Evolutionary conservation across 2,113 vertebrate genomes (phyloP), one percentile per base, ranked within the genome.

Genomic region (Mystacornis crossleyi): DNA sequence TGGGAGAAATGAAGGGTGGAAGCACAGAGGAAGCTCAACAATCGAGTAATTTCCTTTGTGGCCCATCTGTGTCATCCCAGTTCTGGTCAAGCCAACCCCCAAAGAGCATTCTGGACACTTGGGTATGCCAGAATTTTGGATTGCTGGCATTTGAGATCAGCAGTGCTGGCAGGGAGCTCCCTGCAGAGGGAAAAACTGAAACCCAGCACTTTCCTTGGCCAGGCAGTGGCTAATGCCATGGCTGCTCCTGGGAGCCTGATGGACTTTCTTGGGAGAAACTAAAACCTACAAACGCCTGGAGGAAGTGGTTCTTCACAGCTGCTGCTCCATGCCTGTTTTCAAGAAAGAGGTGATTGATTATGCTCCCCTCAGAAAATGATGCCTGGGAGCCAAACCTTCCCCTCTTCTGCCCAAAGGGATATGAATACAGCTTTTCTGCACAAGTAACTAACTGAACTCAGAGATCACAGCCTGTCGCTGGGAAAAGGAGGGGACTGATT

Each of bases 341-440:
- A 73, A 81, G 50, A 19, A 53, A 53, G 28, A 58, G 12, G 23
- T 86, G 72, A 78, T 18, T 45, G 60, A 73, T 84, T 18, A 26
- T 0, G 0, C 13, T 71, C 33, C 26, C 17, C 18, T 70, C 18
- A 71, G 60, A 87, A 58, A 14, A 47, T 0, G 0, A 29, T 40
- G 40, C 10, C 53, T 90, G n/a, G 36, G 45, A 93, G n/a, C 4
- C 65, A 85, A 90, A n/a, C 8, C 10, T 8, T 72, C 25, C 18
- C 14, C 15, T 77, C 18, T 48, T 24, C 48, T 62, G 33, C 40
- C 62, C 18, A 53, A 71, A 91, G 10, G 29, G 33, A 82, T 74
- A 24, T 6, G 11, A 89, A 12, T 26, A 9, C 40, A 70, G 20
- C 4, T 66, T 82, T 79, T 74, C 48, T 85, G 40, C 25, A 48